These are phyloP conservation scores for Bujurquina vittata DNA, from an alignment of 2,113 vertebrate species.

Conservation along the genomic window DNA sequence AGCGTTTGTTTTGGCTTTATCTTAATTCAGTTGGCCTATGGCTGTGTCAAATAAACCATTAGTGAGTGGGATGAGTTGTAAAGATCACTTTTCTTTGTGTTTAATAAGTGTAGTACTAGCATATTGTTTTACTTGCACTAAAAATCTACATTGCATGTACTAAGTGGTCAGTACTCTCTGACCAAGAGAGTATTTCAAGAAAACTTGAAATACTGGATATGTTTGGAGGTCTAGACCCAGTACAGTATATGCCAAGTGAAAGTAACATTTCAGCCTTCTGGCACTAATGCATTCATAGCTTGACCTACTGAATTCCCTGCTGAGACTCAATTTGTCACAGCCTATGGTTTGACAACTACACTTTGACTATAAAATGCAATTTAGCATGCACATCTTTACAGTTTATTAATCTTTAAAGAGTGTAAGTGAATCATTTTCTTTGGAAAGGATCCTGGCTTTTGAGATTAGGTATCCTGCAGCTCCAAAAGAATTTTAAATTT, in stretches of 20 bases:
- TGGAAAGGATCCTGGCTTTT: slow-evolving; percentile 29
- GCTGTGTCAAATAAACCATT: background rate
- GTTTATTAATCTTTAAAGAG: slow-evolving; percentile 41
- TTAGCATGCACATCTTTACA: slow-evolving; percentile 17
- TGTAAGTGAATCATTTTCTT: slow-evolving; percentile 42
- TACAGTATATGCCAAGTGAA: background rate
- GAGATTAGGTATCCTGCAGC: slow-evolving; percentile 33
- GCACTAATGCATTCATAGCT: background rate
- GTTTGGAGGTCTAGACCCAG: background rate
- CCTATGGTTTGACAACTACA: slow-evolving; percentile 35
- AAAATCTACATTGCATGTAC: background rate
- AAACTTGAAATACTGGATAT: background rate
- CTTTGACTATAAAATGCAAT: slow-evolving; percentile 32
- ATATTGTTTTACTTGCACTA: background rate
- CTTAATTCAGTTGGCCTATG: background rate
- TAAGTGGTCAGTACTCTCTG: background rate
- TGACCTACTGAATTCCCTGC: slow-evolving; percentile 19
- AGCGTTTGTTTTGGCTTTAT: background rate
- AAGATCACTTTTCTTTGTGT: background rate
- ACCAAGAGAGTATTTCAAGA: no score
- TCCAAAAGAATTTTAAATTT: slow-evolving; percentile 34
- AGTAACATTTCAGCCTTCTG: slow-evolving; percentile 7
- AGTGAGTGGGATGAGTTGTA: background rate
- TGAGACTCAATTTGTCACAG: slow-evolving; percentile 39
- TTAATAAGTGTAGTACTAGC: background rate